Conservation (phyloP, 2,888 invertebrate species). For the Chrysina gloriosa region DNA sequence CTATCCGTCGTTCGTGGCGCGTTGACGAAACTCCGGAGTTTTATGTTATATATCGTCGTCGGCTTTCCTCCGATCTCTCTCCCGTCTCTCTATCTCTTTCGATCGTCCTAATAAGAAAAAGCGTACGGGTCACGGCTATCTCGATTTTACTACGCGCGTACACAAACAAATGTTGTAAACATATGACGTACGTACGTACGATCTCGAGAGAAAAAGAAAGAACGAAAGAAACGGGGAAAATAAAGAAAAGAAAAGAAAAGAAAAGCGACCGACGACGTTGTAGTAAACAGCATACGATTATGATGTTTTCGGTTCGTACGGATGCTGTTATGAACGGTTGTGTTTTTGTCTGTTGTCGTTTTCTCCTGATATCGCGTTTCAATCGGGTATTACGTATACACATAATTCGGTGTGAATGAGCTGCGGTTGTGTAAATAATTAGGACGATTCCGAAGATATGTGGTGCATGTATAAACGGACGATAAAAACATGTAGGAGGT, state of each 20-base stretch:
- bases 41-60: conserved; percentile 6
- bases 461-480: too few species aligned
- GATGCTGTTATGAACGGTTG: neutral
- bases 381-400: too few species aligned
- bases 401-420: too few species aligned
- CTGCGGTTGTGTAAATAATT: too few species aligned
- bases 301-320: neutral
- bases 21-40: conserved; percentile 6
- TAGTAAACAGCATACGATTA: conserved; percentile 9
- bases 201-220: neutral
- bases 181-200: neutral
- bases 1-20: neutral
- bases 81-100: neutral
- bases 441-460: too few species aligned
- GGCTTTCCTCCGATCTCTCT: neutral
- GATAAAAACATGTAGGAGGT: too few species aligned
- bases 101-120: conserved; percentile 1
- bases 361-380: too few species aligned
- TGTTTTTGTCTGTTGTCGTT: too few species aligned
- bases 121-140: conserved; percentile 33
- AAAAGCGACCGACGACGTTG: neutral
- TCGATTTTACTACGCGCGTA: conserved; percentile 22
- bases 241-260: neutral
- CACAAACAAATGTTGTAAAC: conserved; percentile 11
- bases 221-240: neutral